Base-by-base conservation (phyloP, 2,113 vertebrate genomes). In the Bujurquina vittata region DNA sequence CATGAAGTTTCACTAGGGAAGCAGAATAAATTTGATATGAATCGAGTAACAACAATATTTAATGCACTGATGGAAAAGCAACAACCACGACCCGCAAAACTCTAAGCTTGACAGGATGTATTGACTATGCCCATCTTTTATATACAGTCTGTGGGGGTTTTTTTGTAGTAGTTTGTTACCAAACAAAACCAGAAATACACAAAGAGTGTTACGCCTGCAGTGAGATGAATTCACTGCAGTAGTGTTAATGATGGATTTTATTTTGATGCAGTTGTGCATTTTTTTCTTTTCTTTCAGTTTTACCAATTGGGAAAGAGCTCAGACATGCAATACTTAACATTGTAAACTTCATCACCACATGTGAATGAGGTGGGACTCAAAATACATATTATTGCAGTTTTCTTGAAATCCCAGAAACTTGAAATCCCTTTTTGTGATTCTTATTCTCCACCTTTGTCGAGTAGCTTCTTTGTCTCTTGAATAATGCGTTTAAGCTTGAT, bases 401-500 rank as follows among this genome's bases (percentile, higher is more conserved):
- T 61, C 37, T 12, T 15, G 54, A 43, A 22, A 40, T 3, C 17
- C 52, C 49, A 8, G n/a, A 61, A 61, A 18, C 62, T 23, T 62
- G 0, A 62, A 56, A 35, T 11, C 49, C 17, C 5, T 54, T 31
- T 37, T 15, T 43, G 46, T 43, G 15, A 2, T 74, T 46, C 2
- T 26, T 15, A 56, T 37, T 59, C 6, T 73, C 54, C 2, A 1
- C 23, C 56, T 84, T 55, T 59, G 22, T 18, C 63, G 14, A 23
- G 49, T 52, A 75, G 8, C 37, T 14, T 62, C 9, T 59, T 60
- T 62, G 55, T 35, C 56, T 73, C 20, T 49, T 18, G 26, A 73
- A 88, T 20, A 10, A 69, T 40, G 31, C 74, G 22, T 73, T 82
- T 77, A 43, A 74, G n/a, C 58, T 35, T 12, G 76, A 57, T 67